Evolutionary conservation across 2,888 invertebrate genomes (phyloP).

Genomic region (Acronicta aceris): DNA sequence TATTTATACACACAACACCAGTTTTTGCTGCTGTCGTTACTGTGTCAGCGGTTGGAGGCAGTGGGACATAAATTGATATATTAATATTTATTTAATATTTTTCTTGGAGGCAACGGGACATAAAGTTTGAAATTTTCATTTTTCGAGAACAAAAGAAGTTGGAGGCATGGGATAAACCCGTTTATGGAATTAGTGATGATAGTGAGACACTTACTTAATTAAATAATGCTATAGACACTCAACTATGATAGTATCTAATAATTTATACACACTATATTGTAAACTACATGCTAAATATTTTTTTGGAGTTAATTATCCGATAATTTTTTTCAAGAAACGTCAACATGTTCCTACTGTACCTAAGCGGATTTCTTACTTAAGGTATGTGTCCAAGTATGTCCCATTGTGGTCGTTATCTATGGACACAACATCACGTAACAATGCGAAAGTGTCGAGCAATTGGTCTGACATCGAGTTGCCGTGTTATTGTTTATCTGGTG

Average conservation of each 20-base stretch:
- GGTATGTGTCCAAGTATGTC: conserved; percentile 20
- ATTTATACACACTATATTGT: too few species aligned
- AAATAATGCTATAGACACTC: too few species aligned
- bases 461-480: conserved; percentile 62
- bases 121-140: too few species aligned
- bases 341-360: conserved; percentile 13
- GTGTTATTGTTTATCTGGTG: conserved; percentile 70
- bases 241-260: too few species aligned
- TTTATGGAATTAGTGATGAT: conserved; percentile 22
- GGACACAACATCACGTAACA: conserved; percentile 64
- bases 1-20: too few species aligned
- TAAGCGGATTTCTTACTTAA: conserved; percentile 29
- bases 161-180: too few species aligned
- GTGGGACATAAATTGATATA: too few species aligned
- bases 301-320: conserved; percentile 9
- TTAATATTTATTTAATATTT: too few species aligned
- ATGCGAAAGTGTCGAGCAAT: conserved; percentile 75
- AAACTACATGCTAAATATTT: conserved; percentile 9
- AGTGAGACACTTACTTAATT: conserved; percentile 11
- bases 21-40: too few species aligned
- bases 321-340: conserved; percentile 33
- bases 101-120: too few species aligned
- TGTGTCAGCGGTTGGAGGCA: too few species aligned
- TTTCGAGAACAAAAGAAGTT: too few species aligned
- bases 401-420: conserved; percentile 41